phyloP scores from a whole-genome alignment of 1,140 invertebrate species.

The Polypedilum pembai region DNA sequence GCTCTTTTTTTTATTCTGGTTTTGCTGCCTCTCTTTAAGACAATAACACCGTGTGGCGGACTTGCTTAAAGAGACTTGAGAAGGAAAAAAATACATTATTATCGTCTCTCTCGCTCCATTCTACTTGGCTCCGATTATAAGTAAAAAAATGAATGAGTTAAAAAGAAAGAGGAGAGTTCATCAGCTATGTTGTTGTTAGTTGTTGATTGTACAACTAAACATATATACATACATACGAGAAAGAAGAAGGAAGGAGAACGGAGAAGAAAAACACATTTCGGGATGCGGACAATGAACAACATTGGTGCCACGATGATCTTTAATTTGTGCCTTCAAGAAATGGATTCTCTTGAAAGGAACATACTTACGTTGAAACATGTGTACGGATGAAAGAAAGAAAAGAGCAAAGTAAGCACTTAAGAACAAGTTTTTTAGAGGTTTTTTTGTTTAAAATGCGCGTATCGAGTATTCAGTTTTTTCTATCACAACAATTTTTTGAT shows the following conservation, averaged over 20 bases:
- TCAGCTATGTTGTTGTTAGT: not conserved
- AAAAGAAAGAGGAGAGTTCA: conserved; percentile 17
- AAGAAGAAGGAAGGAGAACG: not conserved
- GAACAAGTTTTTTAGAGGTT: not conserved
- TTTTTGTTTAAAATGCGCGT: not conserved
- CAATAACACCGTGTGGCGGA: not conserved
- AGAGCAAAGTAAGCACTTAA: not conserved
- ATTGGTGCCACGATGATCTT: conserved; percentile 13
- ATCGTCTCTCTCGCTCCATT: too few relatives aligned
- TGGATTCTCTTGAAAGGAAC: conserved; percentile 11
- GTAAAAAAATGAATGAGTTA: not conserved
- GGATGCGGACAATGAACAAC: not conserved
- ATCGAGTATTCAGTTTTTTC: not conserved
- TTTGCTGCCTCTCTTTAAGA: not conserved
- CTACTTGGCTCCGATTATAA: not conserved
- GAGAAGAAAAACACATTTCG: not conserved
- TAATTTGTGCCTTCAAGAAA: conserved; percentile 27
- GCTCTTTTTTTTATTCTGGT: not conserved
- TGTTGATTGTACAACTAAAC: not conserved
- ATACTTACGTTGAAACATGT: not conserved
- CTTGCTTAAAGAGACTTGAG: not conserved
- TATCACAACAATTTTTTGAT: not conserved
- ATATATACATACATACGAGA: not conserved
- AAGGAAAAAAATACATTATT: too few relatives aligned
- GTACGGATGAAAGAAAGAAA: not conserved